Evolutionary conservation across 2,888 invertebrate genomes (phyloP).

Genomic region (Ypsolopha sequella): DNA sequence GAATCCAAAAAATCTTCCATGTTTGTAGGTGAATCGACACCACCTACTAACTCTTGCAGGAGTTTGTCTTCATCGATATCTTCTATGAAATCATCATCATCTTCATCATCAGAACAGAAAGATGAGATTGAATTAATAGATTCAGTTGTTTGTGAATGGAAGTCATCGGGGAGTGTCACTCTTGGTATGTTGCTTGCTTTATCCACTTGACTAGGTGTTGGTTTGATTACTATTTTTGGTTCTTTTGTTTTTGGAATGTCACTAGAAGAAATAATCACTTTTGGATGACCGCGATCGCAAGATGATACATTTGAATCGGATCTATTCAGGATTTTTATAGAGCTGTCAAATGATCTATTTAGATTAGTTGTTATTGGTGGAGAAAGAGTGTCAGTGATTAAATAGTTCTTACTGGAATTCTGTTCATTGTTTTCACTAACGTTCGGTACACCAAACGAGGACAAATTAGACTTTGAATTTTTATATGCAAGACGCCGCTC

Average conservation of each 20-base stretch:
- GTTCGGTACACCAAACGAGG: constrained; percentile 41
- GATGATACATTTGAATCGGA: constrained; percentile 17
- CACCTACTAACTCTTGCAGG: constrained; percentile 55
- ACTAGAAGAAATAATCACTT: constrained; percentile 65
- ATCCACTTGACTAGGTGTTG: constrained; percentile 53
- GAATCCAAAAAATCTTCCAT: constrained; percentile 45
- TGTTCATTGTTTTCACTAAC: constrained; percentile 29
- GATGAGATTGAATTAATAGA: constrained; percentile 51
- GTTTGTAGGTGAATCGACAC: constrained; percentile 51
- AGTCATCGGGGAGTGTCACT: constrained; percentile 60
- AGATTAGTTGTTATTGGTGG: constrained; percentile 17
- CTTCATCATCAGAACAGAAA: constrained; percentile 47
- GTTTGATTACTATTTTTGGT: constrained; percentile 68
- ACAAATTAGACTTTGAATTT: constrained; percentile 41
- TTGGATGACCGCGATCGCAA: constrained; percentile 45
- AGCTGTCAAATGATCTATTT: constrained; percentile 29
- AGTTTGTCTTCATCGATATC: constrained; percentile 52
- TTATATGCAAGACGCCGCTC: constrained; percentile 67
- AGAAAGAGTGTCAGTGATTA: constrained; percentile 45
- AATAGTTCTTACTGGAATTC: constrained; percentile 33
- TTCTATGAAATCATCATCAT: constrained; percentile 36
- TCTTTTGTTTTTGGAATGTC: constrained; percentile 55
- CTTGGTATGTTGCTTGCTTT: constrained; percentile 54
- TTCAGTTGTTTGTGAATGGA: constrained; percentile 39
- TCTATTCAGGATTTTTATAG: background rate